Evolutionary conservation across 1,140 invertebrate species (phyloP), one percentile per base, ranked within the genome.

Genomic region (Plectrocnemia conspersa): DNA sequence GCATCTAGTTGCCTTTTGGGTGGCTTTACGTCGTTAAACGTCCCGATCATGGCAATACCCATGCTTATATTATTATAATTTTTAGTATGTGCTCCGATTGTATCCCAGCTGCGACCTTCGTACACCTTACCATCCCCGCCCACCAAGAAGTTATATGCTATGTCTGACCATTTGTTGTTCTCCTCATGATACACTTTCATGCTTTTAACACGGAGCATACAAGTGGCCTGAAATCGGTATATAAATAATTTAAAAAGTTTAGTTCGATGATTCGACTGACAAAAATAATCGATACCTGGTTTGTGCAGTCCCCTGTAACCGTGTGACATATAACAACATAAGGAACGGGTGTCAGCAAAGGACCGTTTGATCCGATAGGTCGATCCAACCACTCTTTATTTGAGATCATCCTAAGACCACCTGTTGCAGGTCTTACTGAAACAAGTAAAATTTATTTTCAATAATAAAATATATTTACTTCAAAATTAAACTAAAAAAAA

Each of bases 121-220:
- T 85, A 88, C 0, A 79, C 78, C 1, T 76, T 75, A 0, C 84
- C 84, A 64, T 88, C 85, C 13, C 83, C 84, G 0, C 84, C 88
- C 4, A 89, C 74, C 4, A 90, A 64, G 63, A 90, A 92, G 64
- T 84, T 91, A 63, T 85, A 87, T 0, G 76, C 80, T 32, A 85
- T 73, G 41, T 75, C 73, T 15, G 46, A 61, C 72, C 72, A 75
- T 0, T 70, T 64, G 23, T 71, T 76, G 1, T 79, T 79, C 48
- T 87, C 82, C 42, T 89, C 84, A 66, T 90, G 87, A 63, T 80
- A 88, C 9, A 71, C 79, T 67, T 90, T 87, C 15, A 86, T 82
- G 1, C 71, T 40, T 27, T 78, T 72, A 0, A 85, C 80, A 0
- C 70, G 65, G 1, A 69, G 64, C 10, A 72, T 67, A 47, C 73